These are phyloP conservation scores for Synanthedon formicaeformis DNA, from an alignment of 2,888 invertebrate species.

Conservation along the genomic window DNA sequence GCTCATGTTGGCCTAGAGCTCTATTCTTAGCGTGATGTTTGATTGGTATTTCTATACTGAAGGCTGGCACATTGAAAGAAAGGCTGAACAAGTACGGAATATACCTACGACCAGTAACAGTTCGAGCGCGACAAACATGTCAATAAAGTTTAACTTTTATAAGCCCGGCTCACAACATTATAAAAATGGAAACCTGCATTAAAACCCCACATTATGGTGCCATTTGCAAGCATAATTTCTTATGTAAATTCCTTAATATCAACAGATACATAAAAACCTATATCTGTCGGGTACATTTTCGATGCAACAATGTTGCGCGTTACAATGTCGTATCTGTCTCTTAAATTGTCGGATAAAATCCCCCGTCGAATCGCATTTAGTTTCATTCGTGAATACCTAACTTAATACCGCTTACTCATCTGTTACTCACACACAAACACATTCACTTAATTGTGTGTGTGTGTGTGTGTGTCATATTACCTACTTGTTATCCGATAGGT, in stretches of 20 bases:
- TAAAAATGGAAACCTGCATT: not conserved
- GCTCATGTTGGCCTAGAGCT: no score
- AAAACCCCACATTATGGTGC: conserved; percentile 1
- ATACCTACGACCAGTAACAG: no score
- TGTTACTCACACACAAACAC: not conserved
- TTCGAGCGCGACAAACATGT: no score
- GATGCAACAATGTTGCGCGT: conserved; percentile 26
- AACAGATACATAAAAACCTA: conserved; percentile 27
- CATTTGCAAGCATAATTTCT: conserved; percentile 6
- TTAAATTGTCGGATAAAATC: conserved; percentile 43
- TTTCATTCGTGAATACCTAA: conserved; percentile 5
- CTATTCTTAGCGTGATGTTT: no score
- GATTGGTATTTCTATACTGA: no score
- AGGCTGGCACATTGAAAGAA: no score
- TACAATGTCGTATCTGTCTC: conserved; percentile 37
- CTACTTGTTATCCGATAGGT: no score
- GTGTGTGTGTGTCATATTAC: no score
- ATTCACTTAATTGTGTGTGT: no score
- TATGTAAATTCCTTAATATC: conserved; percentile 28
- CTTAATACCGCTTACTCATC: not conserved
- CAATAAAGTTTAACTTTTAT: not conserved
- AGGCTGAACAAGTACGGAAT: no score
- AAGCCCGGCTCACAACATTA: not conserved
- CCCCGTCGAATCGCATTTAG: conserved; percentile 17
- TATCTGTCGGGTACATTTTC: conserved; percentile 7